Conservation (phyloP, 2,113 vertebrate species). For the Colaptes auratus region DNA sequence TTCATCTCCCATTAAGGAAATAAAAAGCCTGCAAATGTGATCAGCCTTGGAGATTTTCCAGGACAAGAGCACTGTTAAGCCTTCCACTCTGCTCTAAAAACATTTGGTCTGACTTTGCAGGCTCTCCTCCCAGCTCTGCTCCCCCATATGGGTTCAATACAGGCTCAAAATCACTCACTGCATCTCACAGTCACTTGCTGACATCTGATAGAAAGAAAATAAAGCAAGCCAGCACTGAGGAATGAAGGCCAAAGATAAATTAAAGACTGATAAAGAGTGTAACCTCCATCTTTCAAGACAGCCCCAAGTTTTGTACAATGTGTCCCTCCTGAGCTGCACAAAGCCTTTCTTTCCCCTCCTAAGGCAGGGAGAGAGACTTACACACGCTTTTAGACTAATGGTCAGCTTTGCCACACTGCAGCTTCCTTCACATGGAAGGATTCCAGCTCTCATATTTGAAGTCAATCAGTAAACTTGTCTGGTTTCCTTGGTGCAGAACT, state of each 20-base stretch:
- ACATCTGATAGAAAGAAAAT: neutral
- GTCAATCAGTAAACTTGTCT: neutral
- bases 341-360: neutral
- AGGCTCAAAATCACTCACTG: neutral
- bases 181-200: neutral
- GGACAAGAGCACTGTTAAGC: neutral
- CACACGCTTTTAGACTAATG: neutral
- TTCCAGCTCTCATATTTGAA: neutral
- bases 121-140: neutral
- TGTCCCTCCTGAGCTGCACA: neutral
- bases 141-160: neutral
- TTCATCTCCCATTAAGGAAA: constrained; percentile 55
- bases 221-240: neutral
- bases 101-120: neutral
- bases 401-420: neutral
- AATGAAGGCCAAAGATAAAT: neutral
- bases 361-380: neutral
- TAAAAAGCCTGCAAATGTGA: constrained; percentile 31
- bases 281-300: neutral
- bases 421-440: neutral
- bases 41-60: constrained; percentile 58
- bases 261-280: neutral
- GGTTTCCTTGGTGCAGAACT: neutral
- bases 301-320: neutral
- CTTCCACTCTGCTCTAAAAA: neutral